Conservation (phyloP, 2,797 vertebrate species). For the Thalassophryne amazonica region DNA sequence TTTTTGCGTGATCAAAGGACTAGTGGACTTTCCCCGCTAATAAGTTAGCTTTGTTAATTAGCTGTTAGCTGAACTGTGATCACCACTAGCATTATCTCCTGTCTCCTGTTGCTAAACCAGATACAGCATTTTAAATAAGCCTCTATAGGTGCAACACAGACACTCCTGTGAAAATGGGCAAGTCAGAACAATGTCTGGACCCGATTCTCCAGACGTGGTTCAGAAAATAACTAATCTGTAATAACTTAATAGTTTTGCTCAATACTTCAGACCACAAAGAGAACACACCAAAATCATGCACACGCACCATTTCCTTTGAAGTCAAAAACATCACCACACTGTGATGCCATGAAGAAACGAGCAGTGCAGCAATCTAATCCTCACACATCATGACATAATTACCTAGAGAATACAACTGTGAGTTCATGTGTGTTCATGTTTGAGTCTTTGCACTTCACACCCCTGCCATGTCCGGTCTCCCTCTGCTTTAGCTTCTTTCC, state of each 20-base stretch:
- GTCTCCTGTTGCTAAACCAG: too few species aligned
- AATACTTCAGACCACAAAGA: background rate
- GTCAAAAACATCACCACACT: conserved; percentile 13
- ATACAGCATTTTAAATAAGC: too few species aligned
- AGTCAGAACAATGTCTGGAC: too few species aligned
- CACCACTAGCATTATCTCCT: too few species aligned
- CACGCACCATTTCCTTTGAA: conserved; percentile 12
- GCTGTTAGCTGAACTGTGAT: too few species aligned
- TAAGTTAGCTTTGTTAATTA: too few species aligned
- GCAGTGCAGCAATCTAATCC: conserved; percentile 5
- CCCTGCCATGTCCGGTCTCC: conserved; percentile 39
- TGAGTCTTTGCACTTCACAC: conserved; percentile 39
- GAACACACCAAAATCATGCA: background rate
- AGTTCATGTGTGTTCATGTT: conserved; percentile 23
- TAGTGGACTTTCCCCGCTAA: too few species aligned
- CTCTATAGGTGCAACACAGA: too few species aligned
- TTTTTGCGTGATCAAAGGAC: too few species aligned
- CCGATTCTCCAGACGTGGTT: too few species aligned
- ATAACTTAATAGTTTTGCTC: conserved; percentile 3
- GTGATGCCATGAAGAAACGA: conserved; percentile 28
- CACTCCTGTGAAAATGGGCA: too few species aligned
- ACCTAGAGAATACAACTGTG: conserved; percentile 16
- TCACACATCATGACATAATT: conserved; percentile 26
- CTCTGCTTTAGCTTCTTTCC: conserved; percentile 8
- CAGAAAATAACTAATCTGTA: too few species aligned